Percentiles rank a stretch among this genome's conserved stretches.
phyloP scores from a whole-genome alignment of 2,888 invertebrate genomes.

The Julus scandinavius region DNA sequence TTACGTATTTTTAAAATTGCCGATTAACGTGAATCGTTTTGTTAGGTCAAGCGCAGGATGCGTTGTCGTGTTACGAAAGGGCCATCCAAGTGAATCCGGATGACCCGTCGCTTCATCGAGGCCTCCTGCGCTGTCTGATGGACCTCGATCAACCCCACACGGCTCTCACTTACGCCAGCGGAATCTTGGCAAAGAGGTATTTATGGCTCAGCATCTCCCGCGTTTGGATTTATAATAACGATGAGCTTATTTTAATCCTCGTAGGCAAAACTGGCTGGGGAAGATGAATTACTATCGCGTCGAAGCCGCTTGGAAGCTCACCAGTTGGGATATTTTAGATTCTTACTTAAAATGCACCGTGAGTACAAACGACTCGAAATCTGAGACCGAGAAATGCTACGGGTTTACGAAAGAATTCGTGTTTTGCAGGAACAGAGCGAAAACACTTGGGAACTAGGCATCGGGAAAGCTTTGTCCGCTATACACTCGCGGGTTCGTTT shows the following conservation, averaged over 20 bases:
- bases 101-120: constrained; percentile 69
- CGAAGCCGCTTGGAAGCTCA: constrained; percentile 89
- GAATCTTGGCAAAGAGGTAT: constrained; percentile 72
- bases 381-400: neutral
- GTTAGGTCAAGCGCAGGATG: constrained; percentile 72
- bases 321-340: constrained; percentile 83
- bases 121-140: constrained; percentile 86
- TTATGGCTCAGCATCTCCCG: constrained; percentile 50
- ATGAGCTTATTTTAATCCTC: neutral
- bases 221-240: constrained; percentile 48
- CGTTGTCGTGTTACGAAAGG: constrained; percentile 87
- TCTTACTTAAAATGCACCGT: constrained; percentile 48
- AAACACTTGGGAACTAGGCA: constrained; percentile 76
- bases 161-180: constrained; percentile 80
- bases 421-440: constrained; percentile 55
- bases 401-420: neutral
- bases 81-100: constrained; percentile 73
- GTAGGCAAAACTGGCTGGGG: constrained; percentile 59
- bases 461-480: constrained; percentile 74
- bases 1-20: neutral
- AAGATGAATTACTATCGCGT: constrained; percentile 74
- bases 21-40: neutral
- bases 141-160: constrained; percentile 88
- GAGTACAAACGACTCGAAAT: no score
- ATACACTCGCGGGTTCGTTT: constrained; percentile 39